phyloP scores from a whole-genome alignment of 1,140 invertebrate species.

The Periplaneta americana region DNA sequence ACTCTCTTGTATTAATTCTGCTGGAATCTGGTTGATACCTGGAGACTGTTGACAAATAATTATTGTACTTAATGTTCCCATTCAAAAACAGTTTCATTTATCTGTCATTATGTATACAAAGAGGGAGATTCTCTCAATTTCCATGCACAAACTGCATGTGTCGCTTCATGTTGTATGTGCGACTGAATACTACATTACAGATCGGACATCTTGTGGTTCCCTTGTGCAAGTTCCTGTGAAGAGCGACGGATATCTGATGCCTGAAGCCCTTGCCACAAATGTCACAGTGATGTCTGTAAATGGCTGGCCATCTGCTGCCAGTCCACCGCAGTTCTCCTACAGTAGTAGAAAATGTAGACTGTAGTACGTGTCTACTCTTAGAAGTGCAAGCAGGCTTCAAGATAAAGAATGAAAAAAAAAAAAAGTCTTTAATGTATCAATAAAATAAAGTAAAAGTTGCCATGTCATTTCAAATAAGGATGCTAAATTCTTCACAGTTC shows the following conservation, averaged over 20 bases:
- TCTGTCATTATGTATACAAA: no score
- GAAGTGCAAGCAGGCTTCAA: not conserved
- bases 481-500: no score
- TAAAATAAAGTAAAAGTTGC: no score
- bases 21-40: no score
- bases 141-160: constrained; percentile 43
- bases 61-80: no score
- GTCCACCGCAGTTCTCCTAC: constrained; percentile 4
- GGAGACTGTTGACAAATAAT: no score
- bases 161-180: constrained; percentile 44
- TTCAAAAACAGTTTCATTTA: no score
- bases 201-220: constrained; percentile 45
- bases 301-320: constrained; percentile 25
- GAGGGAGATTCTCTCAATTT: no score
- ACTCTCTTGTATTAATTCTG: no score
- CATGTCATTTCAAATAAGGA: no score
- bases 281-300: constrained; percentile 37
- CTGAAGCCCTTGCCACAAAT: constrained; percentile 43
- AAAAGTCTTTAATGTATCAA: no score
- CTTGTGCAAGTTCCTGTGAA: constrained; percentile 47
- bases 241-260: constrained; percentile 41
- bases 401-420: not conserved
- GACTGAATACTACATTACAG: constrained; percentile 43
- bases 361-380: not conserved
- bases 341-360: not conserved